phyloP scores from a whole-genome alignment of 2,113 vertebrate species.

The Lates calcarifer region DNA sequence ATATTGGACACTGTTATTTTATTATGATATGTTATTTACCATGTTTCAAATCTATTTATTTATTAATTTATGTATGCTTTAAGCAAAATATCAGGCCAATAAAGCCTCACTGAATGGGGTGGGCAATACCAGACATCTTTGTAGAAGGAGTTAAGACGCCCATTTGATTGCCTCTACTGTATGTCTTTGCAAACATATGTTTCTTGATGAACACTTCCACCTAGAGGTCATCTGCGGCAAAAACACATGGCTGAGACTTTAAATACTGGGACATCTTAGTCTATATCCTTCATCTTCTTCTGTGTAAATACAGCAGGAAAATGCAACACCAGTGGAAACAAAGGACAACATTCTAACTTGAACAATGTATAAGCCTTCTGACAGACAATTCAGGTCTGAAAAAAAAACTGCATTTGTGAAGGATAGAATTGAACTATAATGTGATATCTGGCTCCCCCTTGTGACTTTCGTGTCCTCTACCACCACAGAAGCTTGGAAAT shows the following conservation, averaged over 20 bases:
- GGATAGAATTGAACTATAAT: neutral
- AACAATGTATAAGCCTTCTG: too few species aligned
- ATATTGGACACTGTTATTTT: neutral
- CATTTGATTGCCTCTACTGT: neutral
- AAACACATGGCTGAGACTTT: neutral
- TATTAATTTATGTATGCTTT: neutral
- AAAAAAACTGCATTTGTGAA: too few species aligned
- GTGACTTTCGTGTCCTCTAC: neutral
- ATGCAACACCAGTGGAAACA: too few species aligned
- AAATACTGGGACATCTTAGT: too few species aligned
- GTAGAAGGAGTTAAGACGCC: neutral
- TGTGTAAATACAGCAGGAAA: too few species aligned
- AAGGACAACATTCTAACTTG: too few species aligned
- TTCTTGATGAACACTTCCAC: slow-evolving; percentile 65
- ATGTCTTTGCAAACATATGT: neutral
- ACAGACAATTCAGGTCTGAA: neutral
- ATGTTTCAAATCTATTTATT: neutral
- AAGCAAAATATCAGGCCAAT: neutral
- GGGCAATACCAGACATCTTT: neutral
- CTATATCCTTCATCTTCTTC: neutral
- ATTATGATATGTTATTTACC: neutral
- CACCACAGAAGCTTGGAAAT: neutral
- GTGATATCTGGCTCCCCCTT: neutral
- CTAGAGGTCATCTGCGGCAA: slow-evolving; percentile 57
- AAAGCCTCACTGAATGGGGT: neutral